Conservation (phyloP, 1,140 invertebrate species). For the Metaphire vulgaris region DNA sequence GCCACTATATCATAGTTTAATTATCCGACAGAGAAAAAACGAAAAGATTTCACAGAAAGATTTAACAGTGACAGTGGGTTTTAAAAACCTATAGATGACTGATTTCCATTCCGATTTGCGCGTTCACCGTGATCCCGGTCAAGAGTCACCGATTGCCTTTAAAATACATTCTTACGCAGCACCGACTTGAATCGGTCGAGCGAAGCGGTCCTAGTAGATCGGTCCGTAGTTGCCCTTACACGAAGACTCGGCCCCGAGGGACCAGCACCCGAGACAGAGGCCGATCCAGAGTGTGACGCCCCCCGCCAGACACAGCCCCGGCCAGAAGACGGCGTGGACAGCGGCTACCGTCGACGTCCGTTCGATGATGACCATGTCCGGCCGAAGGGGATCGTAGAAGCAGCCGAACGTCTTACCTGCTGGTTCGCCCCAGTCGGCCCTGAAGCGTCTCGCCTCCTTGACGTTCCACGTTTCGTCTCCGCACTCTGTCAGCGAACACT, state of each 20-base stretch:
- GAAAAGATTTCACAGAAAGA: too few relatives aligned
- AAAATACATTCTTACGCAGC: too few relatives aligned
- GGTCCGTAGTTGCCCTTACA: conserved; percentile 15
- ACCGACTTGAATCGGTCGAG: too few relatives aligned
- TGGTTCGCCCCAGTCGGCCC: conserved; percentile 15
- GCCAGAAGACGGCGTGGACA: conserved; percentile 29
- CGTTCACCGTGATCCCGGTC: too few relatives aligned
- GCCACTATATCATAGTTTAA: too few relatives aligned
- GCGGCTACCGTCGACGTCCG: conserved; percentile 13
- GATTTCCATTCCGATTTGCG: too few relatives aligned
- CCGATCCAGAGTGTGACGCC: conserved; percentile 24
- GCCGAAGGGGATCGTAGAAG: conserved; percentile 11
- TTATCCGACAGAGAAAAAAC: too few relatives aligned
- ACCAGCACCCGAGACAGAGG: conserved; percentile 25
- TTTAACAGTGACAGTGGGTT: too few relatives aligned
- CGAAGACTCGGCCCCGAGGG: conserved; percentile 13
- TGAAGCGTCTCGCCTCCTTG: conserved; percentile 23
- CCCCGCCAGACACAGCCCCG: conserved; percentile 4
- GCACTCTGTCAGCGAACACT: conserved; percentile 28
- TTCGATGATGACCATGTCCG: conserved; percentile 16
- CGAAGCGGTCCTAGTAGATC: background rate
- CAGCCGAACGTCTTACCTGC: conserved; percentile 22
- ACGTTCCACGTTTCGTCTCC: conserved; percentile 27
- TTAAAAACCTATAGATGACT: too few relatives aligned
- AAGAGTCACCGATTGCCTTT: too few relatives aligned